Conservation (phyloP, 2,888 invertebrate genomes). For the Drosophila percnosoma region DNA sequence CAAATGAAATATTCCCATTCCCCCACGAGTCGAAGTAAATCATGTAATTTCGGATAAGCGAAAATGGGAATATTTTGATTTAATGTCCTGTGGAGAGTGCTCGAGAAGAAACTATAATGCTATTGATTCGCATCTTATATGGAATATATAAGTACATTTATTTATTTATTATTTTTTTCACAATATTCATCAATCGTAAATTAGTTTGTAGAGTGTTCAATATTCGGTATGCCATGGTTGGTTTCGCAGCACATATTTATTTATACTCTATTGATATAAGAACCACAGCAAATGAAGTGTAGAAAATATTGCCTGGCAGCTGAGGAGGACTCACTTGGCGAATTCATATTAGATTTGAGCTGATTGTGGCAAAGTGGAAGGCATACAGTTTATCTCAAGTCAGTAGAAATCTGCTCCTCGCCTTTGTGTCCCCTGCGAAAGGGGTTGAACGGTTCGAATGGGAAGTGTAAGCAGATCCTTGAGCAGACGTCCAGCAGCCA, state of each 20-base stretch:
- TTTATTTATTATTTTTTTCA: too few species aligned
- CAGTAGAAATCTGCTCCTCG: constrained; percentile 18
- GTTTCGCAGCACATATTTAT: constrained; percentile 30
- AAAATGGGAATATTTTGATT: neutral
- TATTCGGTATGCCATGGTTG: too few species aligned
- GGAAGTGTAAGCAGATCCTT: neutral
- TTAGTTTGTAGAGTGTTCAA: neutral
- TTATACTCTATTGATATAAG: constrained; percentile 35
- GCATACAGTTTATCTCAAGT: constrained; percentile 36
- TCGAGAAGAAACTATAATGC: neutral
- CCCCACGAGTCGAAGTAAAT: neutral
- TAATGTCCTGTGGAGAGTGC: neutral
- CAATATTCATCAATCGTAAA: too few species aligned
- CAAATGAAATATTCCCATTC: constrained; percentile 18
- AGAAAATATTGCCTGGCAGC: constrained; percentile 6
- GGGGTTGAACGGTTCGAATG: neutral
- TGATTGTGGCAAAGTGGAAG: constrained; percentile 39
- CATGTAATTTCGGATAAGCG: neutral
- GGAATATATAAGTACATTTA: too few species aligned
- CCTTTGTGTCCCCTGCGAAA: constrained; percentile 1
- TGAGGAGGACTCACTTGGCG: constrained; percentile 27
- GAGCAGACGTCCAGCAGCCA: constrained; percentile 26
- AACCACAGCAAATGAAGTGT: constrained; percentile 42
- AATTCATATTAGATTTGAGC: constrained; percentile 61
- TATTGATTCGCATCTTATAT: neutral